Evolutionary conservation across 1,140 invertebrate species (phyloP).

Genomic region (Drosophila rhopaloa): DNA sequence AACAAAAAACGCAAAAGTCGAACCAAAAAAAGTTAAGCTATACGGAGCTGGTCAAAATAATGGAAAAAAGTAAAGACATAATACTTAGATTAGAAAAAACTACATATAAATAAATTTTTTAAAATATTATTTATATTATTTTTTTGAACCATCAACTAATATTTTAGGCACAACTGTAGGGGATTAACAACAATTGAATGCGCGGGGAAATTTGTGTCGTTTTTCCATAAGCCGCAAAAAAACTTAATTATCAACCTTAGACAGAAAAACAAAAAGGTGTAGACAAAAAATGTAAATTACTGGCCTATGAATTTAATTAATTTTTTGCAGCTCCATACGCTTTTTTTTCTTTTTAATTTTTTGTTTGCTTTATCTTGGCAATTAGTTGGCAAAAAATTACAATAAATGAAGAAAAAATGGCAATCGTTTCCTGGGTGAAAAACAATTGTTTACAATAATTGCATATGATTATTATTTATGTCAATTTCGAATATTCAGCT

Average conservation of each 20-base stretch:
- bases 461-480: slow-evolving; percentile 58
- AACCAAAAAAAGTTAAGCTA: slow-evolving; percentile 17
- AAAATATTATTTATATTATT: background rate
- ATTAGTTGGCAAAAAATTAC: slow-evolving; percentile 21
- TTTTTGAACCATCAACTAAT: background rate
- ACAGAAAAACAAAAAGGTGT: slow-evolving; percentile 19
- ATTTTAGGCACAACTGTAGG: background rate
- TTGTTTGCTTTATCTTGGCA: slow-evolving; percentile 1
- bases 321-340: slow-evolving; percentile 5
- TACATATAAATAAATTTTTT: background rate
- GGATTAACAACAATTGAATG: background rate
- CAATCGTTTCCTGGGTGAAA: slow-evolving; percentile 51
- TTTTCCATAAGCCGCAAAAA: slow-evolving; percentile 38
- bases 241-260: slow-evolving; percentile 67
- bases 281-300: slow-evolving; percentile 39
- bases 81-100: background rate
- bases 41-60: background rate
- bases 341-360: background rate
- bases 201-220: slow-evolving; percentile 5
- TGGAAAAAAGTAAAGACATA: background rate
- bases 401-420: slow-evolving; percentile 7
- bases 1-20: slow-evolving; percentile 7
- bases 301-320: slow-evolving; percentile 45
- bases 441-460: slow-evolving; percentile 52
- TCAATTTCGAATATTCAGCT: slow-evolving; percentile 49